phyloP scores from a whole-genome alignment of 2,888 invertebrate genomes.

The Horisme vitalbata region DNA sequence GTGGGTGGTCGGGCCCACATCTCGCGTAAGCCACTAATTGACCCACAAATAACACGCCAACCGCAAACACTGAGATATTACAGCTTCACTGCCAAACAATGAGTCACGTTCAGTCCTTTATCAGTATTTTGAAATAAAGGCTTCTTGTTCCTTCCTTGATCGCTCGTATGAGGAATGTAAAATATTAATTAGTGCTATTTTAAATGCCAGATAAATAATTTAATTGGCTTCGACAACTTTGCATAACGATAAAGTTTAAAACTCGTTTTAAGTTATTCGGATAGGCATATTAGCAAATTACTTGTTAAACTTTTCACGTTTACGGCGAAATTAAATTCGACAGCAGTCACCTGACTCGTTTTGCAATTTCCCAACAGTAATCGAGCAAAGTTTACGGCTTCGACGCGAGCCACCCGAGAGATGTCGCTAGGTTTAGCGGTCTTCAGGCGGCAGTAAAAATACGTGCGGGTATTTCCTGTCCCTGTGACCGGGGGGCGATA shows the following conservation, averaged over 20 bases:
- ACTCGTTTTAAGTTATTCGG: slow-evolving; percentile 7
- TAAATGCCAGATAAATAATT: slow-evolving; percentile 10
- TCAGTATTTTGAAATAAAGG: slow-evolving; percentile 41
- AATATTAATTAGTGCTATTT: slow-evolving; percentile 15
- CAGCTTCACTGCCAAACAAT: slow-evolving; percentile 50
- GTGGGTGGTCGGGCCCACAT: slow-evolving; percentile 40
- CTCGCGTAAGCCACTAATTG: slow-evolving; percentile 52
- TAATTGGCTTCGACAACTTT: slow-evolving; percentile 11
- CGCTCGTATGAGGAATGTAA: slow-evolving; percentile 18
- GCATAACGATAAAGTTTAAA: slow-evolving; percentile 5
- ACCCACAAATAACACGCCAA: slow-evolving; percentile 54
- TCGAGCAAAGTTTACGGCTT: slow-evolving; percentile 27
- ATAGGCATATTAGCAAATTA: slow-evolving; percentile 11
- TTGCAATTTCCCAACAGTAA: slow-evolving; percentile 26
- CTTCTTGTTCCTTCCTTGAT: slow-evolving; percentile 50
- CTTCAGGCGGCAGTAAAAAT: slow-evolving; percentile 73
- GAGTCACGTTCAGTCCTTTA: slow-evolving; percentile 46
- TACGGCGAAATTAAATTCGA: slow-evolving; percentile 15
- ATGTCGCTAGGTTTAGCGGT: slow-evolving; percentile 61
- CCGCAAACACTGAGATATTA: slow-evolving; percentile 54
- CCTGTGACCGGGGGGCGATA: slow-evolving; percentile 70
- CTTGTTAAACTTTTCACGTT: slow-evolving; percentile 17
- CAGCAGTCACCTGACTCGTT: slow-evolving; percentile 28
- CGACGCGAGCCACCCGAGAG: slow-evolving; percentile 54
- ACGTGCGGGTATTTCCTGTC: slow-evolving; percentile 79